Evolutionary conservation across 1,140 invertebrate genomes (phyloP).

Genomic region (Nilaparvata lugens): DNA sequence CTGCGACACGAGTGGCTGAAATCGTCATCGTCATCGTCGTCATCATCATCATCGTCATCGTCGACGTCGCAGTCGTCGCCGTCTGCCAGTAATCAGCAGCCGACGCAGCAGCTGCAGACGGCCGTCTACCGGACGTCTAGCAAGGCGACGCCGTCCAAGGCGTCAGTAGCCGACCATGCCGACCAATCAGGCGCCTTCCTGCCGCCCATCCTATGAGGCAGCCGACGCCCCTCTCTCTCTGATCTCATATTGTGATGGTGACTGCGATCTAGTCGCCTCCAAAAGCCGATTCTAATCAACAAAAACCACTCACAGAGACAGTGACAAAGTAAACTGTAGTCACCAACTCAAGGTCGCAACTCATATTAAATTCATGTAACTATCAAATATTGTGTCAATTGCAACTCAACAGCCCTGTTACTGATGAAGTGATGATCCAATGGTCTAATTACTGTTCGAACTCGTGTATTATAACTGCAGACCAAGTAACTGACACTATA

Average conservation of each 20-base stretch:
- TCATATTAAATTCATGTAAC: not conserved
- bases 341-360: not conserved
- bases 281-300: not conserved
- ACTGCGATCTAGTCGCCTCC: not conserved
- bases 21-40: conserved; percentile 25
- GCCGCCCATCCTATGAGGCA: conserved; percentile 46
- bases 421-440: not conserved
- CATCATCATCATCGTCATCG: conserved; percentile 7
- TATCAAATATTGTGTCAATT: not conserved
- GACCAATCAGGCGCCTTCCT: conserved; percentile 57
- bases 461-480: no score
- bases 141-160: conserved; percentile 41
- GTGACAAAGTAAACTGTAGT: not conserved
- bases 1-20: conserved; percentile 65
- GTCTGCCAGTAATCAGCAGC: conserved; percentile 8
- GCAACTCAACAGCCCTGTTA: not conserved
- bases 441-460: no score
- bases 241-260: conserved; percentile 14
- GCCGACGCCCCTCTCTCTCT: not conserved
- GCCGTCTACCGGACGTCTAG: conserved; percentile 2
- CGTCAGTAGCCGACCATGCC: conserved; percentile 29
- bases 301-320: not conserved
- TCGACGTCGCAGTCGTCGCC: conserved; percentile 12
- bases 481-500: no score
- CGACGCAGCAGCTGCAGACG: not conserved